These are phyloP conservation scores for Megalops cyprinoides DNA, from an alignment of 2,797 vertebrate genomes.

Conservation along the genomic window DNA sequence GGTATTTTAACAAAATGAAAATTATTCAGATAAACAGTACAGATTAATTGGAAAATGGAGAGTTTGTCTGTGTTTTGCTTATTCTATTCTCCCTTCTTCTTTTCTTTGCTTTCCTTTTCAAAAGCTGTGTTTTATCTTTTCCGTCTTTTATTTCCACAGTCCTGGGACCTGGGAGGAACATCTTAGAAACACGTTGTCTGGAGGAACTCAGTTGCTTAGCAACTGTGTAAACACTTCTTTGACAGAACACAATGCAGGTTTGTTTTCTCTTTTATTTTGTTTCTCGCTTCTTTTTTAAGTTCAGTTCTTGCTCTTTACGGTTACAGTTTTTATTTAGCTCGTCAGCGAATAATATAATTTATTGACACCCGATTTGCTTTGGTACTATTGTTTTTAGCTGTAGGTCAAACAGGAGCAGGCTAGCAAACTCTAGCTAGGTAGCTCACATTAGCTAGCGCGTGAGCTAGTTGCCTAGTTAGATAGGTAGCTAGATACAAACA, in stretches of 20 bases:
- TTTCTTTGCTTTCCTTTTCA: neutral
- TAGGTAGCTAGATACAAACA: no score
- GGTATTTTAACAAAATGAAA: neutral
- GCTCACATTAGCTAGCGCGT: neutral
- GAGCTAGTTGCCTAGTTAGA: no score
- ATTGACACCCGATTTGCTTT: no score
- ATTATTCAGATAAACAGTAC: neutral
- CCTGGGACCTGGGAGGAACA: neutral
- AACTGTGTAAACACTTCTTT: constrained; percentile 61
- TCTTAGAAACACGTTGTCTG: neutral
- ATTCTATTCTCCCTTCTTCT: neutral
- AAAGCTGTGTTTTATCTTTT: constrained; percentile 10
- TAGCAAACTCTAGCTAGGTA: neutral
- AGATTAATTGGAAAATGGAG: constrained; percentile 14
- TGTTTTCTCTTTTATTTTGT: constrained; percentile 43
- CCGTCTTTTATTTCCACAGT: constrained; percentile 11
- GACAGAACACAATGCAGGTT: constrained; percentile 65
- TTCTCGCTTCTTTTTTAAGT: neutral
- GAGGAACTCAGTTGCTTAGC: constrained; percentile 56
- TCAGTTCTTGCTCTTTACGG: neutral
- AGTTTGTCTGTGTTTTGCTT: neutral
- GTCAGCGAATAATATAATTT: neutral
- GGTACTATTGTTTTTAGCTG: neutral
- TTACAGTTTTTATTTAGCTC: neutral
- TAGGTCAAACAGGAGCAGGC: neutral